These are phyloP conservation scores for Meriones unguiculatus DNA, from an alignment of 2,113 vertebrate species.

Conservation along the genomic window DNA sequence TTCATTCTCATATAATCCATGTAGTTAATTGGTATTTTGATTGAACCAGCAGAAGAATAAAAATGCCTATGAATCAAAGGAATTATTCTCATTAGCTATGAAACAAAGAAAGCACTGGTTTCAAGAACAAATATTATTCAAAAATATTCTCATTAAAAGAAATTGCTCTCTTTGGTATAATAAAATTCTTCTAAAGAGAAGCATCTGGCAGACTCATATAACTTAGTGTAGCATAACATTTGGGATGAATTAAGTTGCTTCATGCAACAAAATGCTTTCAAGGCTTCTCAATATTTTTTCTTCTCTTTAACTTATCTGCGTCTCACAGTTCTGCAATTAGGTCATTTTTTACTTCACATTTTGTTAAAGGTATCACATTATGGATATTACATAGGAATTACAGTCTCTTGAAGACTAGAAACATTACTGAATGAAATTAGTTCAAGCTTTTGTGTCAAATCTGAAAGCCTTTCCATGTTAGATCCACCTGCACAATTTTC, in stretches of 20 bases:
- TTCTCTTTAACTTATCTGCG: constrained; percentile 74
- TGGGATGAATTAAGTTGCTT: constrained; percentile 83
- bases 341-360: constrained; percentile 68
- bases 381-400: constrained; percentile 3
- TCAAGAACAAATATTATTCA: constrained; percentile 86
- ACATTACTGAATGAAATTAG: constrained; percentile 16
- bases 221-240: constrained; percentile 82
- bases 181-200: constrained; percentile 85
- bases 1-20: constrained; percentile 71
- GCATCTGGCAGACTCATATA: constrained; percentile 86
- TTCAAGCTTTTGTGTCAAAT: constrained; percentile 6
- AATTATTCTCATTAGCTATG: constrained; percentile 85
- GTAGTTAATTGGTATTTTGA: constrained; percentile 85
- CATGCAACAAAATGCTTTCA: constrained; percentile 81
- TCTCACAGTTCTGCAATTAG: constrained; percentile 71
- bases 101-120: constrained; percentile 82
- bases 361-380: constrained; percentile 68
- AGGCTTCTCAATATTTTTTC: constrained; percentile 74
- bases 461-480: neutral
- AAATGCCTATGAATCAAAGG: constrained; percentile 84
- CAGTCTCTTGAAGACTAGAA: constrained; percentile 36
- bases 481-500: neutral
- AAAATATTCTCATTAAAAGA: constrained; percentile 87
- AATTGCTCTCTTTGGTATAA: constrained; percentile 83
- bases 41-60: constrained; percentile 80